These are phyloP conservation scores for Porites lobata DNA, from an alignment of 92 coral and sea anemone species.

Conservation along the genomic window DNA sequence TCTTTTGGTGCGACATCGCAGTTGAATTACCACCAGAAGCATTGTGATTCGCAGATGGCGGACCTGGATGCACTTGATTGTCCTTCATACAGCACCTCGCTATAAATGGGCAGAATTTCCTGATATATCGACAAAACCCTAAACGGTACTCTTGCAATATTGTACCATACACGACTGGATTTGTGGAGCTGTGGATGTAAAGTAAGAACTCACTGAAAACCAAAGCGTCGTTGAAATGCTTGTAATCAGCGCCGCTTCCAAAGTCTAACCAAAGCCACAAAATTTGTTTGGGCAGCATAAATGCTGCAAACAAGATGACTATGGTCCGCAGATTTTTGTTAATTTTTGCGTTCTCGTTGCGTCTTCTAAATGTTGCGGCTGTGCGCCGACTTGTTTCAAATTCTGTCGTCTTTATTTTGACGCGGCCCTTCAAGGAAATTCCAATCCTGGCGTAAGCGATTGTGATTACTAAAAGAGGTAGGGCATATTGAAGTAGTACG, in stretches of 20 bases:
- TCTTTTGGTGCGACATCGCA: background rate
- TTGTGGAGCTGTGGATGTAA: constrained; percentile 84
- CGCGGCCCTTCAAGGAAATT: constrained; percentile 49
- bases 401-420: constrained; percentile 36
- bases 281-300: constrained; percentile 83
- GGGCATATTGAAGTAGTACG: constrained; percentile 69
- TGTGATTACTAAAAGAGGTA: constrained; percentile 77
- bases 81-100: constrained; percentile 14
- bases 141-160: constrained; percentile 75
- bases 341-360: constrained; percentile 66
- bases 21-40: background rate
- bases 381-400: background rate
- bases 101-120: constrained; percentile 34
- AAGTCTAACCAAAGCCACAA: constrained; percentile 91
- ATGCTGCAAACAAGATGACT: constrained; percentile 76
- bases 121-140: constrained; percentile 68
- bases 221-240: constrained; percentile 57
- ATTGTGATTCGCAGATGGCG: background rate
- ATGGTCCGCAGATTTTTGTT: constrained; percentile 76
- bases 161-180: constrained; percentile 86
- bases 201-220: constrained; percentile 78
- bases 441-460: constrained; percentile 80
- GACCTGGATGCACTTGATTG: constrained; percentile 6
- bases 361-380: constrained; percentile 27
- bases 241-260: constrained; percentile 62